Percentiles rank a stretch among this genome's conserved stretches.
phyloP scores from a whole-genome alignment of 2,113 vertebrate species.

The Laticauda laticaudata region DNA sequence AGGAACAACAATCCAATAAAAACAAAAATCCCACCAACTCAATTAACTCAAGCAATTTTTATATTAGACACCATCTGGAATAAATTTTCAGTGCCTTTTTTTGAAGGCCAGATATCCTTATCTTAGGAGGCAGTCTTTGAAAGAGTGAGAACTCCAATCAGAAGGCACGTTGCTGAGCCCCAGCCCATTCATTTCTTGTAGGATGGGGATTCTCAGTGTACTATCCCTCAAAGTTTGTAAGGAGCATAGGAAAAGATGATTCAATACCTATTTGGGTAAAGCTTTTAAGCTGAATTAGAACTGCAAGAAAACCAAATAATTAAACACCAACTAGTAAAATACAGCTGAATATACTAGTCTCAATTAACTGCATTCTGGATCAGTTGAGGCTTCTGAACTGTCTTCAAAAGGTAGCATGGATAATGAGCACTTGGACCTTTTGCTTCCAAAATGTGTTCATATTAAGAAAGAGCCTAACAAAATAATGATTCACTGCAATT shows the following conservation, averaged over 20 bases:
- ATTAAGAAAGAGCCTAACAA: background rate
- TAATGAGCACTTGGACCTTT: background rate
- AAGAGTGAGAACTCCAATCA: background rate
- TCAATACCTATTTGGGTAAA: background rate
- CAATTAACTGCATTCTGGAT: background rate
- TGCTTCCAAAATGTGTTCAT: background rate
- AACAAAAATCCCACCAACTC: background rate
- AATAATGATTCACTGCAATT: background rate
- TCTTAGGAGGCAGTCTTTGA: background rate
- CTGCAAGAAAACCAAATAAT: background rate
- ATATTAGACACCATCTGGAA: background rate
- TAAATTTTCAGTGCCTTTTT: background rate
- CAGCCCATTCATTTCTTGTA: background rate
- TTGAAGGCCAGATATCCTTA: background rate
- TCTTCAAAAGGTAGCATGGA: background rate
- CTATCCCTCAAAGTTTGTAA: background rate
- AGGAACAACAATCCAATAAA: background rate
- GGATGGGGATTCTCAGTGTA: background rate
- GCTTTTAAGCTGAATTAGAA: background rate
- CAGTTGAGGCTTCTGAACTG: background rate
- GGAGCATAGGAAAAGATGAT: background rate
- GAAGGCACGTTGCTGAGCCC: background rate
- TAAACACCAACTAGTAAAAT: background rate
- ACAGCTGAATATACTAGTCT: background rate
- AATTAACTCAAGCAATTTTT: background rate